phyloP scores from a whole-genome alignment of 2,888 invertebrate species.

The Eucera pruinosa region DNA sequence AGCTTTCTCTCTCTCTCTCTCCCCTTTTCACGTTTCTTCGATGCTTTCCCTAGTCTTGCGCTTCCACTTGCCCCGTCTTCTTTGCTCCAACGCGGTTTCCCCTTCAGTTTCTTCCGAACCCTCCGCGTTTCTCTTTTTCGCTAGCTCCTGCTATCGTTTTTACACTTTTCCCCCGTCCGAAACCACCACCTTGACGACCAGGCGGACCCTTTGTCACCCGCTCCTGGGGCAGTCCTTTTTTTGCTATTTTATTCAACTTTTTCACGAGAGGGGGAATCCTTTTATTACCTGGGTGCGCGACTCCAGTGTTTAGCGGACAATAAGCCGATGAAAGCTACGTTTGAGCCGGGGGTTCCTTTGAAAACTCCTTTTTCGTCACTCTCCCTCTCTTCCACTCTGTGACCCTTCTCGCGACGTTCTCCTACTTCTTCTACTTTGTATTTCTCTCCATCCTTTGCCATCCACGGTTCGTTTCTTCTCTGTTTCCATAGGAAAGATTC shows the following conservation, averaged over 20 bases:
- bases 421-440: neutral
- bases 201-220: slow-evolving; percentile 68
- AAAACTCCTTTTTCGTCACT: slow-evolving; percentile 61
- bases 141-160: slow-evolving; percentile 21
- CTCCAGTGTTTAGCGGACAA: slow-evolving; percentile 75
- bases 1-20: slow-evolving; percentile 20
- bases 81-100: slow-evolving; percentile 26
- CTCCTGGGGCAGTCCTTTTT: slow-evolving; percentile 59
- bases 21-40: neutral
- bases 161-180: slow-evolving; percentile 26
- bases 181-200: slow-evolving; percentile 48
- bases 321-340: slow-evolving; percentile 77
- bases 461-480: neutral
- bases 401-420: slow-evolving; percentile 31
- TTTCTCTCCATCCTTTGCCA: neutral
- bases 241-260: slow-evolving; percentile 75
- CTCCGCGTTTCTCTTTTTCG: slow-evolving; percentile 50
- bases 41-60: slow-evolving; percentile 3
- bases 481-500: neutral
- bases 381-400: slow-evolving; percentile 29
- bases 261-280: slow-evolving; percentile 68
- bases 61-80: slow-evolving; percentile 19
- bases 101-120: slow-evolving; percentile 36
- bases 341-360: slow-evolving; percentile 70
- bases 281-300: slow-evolving; percentile 72